Evolutionary conservation across 2,797 vertebrate genomes (phyloP).

Genomic region (Chiropotes sagulatus): DNA sequence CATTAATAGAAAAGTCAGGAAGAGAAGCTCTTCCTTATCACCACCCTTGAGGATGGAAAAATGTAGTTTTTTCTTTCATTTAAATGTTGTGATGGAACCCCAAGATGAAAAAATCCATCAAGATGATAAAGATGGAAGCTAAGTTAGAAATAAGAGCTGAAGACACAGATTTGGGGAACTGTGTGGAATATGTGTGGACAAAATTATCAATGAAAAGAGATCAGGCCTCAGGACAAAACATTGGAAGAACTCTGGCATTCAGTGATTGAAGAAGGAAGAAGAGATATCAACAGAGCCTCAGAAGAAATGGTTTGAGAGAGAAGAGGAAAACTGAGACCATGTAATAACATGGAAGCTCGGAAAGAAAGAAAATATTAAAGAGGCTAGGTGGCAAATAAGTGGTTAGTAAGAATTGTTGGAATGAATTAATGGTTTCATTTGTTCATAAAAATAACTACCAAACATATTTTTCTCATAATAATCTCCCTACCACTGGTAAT

Average conservation of each 20-base stretch:
- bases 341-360: not conserved
- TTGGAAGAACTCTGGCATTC: not conserved
- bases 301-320: not conserved
- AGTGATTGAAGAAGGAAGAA: not conserved
- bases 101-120: not conserved
- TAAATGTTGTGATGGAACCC: not conserved
- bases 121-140: not conserved
- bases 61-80: not conserved
- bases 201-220: not conserved
- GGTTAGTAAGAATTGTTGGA: not conserved
- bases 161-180: not conserved
- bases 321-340: not conserved
- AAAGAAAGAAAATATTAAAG: constrained; percentile 24
- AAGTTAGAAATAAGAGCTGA: not conserved
- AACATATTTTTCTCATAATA: not conserved
- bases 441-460: constrained; percentile 11
- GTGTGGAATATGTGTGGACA: not conserved
- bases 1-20: not conserved
- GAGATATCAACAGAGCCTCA: not conserved
- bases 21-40: not conserved
- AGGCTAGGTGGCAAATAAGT: not conserved
- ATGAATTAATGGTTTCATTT: not conserved
- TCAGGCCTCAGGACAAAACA: not conserved
- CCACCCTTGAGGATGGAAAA: not conserved
- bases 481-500: not conserved